Percentiles rank a stretch among this genome's conserved stretches.
These are phyloP conservation scores for Hyperoodon ampullatus DNA, from an alignment of 2,113 vertebrate species.

Conservation along the genomic window DNA sequence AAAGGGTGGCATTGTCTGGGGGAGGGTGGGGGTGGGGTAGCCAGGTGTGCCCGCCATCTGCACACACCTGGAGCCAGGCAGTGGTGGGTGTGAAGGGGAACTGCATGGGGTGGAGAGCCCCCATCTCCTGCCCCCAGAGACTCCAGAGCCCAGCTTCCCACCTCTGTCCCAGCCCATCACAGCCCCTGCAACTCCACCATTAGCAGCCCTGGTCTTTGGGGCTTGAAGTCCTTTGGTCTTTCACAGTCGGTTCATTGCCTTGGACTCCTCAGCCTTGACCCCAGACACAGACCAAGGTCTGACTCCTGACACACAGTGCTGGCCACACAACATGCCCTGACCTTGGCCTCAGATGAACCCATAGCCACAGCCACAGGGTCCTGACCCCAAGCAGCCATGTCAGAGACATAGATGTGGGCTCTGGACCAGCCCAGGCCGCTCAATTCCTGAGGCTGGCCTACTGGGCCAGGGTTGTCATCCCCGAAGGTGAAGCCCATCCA, in stretches of 20 bases:
- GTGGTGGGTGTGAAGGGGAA: neutral
- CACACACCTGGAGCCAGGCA: neutral
- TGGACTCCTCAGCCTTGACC: neutral
- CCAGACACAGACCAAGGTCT: conserved; percentile 51
- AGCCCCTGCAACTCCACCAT: fast-evolving
- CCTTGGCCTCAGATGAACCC: neutral
- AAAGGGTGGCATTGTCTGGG: neutral
- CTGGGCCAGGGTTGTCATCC: neutral
- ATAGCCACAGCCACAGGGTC: neutral
- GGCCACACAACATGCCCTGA: neutral
- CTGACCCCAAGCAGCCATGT: neutral
- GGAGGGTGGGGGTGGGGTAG: neutral
- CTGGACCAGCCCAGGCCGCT: neutral
- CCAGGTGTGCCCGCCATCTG: neutral
- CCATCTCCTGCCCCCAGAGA: neutral
- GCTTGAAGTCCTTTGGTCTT: neutral
- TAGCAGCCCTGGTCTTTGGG: neutral
- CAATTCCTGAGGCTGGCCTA: neutral
- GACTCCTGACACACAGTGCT: neutral
- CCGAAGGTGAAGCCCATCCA: fast-evolving
- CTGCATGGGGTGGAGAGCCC: neutral
- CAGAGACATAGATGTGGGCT: neutral
- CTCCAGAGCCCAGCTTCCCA: neutral
- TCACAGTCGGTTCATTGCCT: neutral
- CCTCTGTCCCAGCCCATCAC: fast-evolving